Base-by-base conservation (phyloP, 2,797 vertebrate genomes). In the Sparidentex hasta region DNA sequence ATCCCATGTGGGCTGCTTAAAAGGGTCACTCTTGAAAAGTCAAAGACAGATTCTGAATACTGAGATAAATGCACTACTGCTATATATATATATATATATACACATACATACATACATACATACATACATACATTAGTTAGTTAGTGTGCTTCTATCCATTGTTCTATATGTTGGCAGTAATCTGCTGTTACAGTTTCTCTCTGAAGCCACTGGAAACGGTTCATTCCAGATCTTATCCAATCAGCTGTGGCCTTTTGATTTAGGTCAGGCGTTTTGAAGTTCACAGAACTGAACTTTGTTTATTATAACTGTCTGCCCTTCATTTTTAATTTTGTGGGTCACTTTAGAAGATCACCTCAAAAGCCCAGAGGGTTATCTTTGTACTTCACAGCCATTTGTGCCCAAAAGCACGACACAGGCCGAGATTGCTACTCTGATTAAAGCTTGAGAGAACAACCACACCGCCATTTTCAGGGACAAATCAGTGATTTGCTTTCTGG, bases 11-110 rank as follows among this genome's bases (percentile, higher is more conserved):
- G 83, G 81, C 78, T 71, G 62, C 78, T 86, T 89, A 83, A 76
- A 85, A 85, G 86, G 91, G 92, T 92, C 89, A 91, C 77, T 85
- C 74, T 65, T 73, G 65, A 91, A 94, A 94, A 92, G 84, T 86
- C 89, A 90, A 83, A 91, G 89, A 87, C 88, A 72, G 82, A 87
- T 68, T 65, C 65, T 88, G 88, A 86, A 90, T 92, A 76, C 74
- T 77, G 82, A 89, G 75, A 74, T 46, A 59, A 18, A 46, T 3
- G 4, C 27, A 14, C 13, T n/a, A 67, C 52, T 14, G 17, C 1
- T 3, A 33, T 38, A 29, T 5, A 29, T 29, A 29, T 5, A 29
- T 29, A 29, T 29, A 29, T 29, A 29, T 5, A 29, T 29, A 27
- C 4, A 29, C 5, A 29, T 29, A 29, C 5, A 29, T 29, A 29